Base-by-base conservation (phyloP, 2,113 vertebrate species). In the Grammatotria lemairii region DNA sequence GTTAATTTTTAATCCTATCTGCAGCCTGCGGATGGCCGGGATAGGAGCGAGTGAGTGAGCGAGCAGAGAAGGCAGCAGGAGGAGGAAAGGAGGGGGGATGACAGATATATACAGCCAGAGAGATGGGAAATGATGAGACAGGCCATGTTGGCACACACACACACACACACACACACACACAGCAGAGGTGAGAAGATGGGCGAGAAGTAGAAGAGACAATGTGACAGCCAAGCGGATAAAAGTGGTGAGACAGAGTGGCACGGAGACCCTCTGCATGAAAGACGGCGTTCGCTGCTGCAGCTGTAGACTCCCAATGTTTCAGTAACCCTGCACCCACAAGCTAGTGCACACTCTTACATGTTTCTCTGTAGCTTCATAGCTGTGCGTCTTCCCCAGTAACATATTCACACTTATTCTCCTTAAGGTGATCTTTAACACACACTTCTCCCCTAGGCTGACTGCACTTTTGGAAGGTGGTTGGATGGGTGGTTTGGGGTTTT, bases 1-100 rank as follows among this genome's bases (percentile, higher is more conserved):
- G 84, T 91, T 91, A 81, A 92, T 89, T 88, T 90, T 91, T 93
- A 92, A 93, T 93, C 92, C 89, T 82, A 90, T 91, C 91, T 92
- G 84, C 91, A 87, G 75, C 68, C 79, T 85, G 80, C 8, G 28
- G 84, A 70, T 57, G 8, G 82, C 85, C 65, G 63, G 49, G 82
- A 87, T 63, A 33, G 80, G 80, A 70, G 80, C 2, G 23, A 68
- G 63, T 2, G 11, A 87, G 68, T 1, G 23, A 78, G 70, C 16
- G 6, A 31, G 26, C 26, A 49, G 45, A 78, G 78, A 28, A 85
- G 57, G 51, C 65, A n/a, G 68, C 42, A 21, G 40, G 49, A 73
- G 51, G 53, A 65, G 78, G 45, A 26, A 51, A 31, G 35, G 63
- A 80, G 35, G 23, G 17, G 17, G 42, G 9, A 33, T 57, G 58